Evolutionary conservation across 1,140 invertebrate species (phyloP).

Genomic region (Drosophila kanapiae): DNA sequence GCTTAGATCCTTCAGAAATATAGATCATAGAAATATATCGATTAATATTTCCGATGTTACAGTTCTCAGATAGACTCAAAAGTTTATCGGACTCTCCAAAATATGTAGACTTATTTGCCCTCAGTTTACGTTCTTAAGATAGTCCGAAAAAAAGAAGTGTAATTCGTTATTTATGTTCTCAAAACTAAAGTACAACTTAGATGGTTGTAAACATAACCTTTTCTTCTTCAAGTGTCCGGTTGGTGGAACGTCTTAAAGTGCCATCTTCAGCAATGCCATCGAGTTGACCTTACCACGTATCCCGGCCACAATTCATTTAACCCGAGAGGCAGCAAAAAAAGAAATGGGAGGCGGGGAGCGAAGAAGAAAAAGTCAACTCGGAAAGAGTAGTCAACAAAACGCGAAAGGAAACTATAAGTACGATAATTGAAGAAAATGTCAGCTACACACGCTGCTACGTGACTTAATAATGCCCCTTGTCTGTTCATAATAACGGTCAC

Average conservation of each 20-base stretch:
- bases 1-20: not conserved
- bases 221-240: slow-evolving; percentile 4
- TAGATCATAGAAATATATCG: not conserved
- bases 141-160: not conserved
- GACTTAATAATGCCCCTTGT: slow-evolving; percentile 77
- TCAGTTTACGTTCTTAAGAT: not conserved
- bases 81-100: too few relatives aligned
- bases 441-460: slow-evolving; percentile 76
- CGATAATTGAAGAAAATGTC: slow-evolving; percentile 81
- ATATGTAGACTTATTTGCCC: not conserved
- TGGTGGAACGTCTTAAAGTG: slow-evolving; percentile 4
- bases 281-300: slow-evolving; percentile 42
- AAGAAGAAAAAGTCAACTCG: slow-evolving; percentile 18
- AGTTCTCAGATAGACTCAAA: not conserved
- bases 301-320: slow-evolving; percentile 43
- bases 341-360: not conserved
- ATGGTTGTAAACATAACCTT: not conserved
- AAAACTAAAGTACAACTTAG: not conserved
- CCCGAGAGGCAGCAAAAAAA: slow-evolving; percentile 4
- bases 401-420: slow-evolving; percentile 77
- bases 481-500: slow-evolving; percentile 61
- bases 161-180: not conserved
- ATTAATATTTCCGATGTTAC: not conserved
- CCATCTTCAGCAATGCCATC: slow-evolving; percentile 9
- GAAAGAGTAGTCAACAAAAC: slow-evolving; percentile 54